These are phyloP conservation scores for Euwallacea similis DNA, from an alignment of 1,140 invertebrate species.

Conservation along the genomic window DNA sequence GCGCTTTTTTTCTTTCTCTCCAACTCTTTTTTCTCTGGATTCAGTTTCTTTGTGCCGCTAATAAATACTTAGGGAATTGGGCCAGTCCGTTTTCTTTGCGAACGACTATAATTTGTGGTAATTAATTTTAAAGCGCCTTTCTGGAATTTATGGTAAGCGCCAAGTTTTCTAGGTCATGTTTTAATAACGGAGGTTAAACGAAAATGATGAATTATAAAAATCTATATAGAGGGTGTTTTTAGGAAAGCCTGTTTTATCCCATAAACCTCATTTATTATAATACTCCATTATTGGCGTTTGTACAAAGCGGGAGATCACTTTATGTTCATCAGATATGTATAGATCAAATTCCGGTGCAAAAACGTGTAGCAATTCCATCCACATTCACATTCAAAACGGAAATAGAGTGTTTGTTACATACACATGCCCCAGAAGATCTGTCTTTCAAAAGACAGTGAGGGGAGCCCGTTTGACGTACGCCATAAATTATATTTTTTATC, in stretches of 20 bases:
- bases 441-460: background rate
- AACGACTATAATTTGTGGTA: background rate
- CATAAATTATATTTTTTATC: conserved; percentile 8
- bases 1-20: conserved; percentile 4
- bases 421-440: background rate
- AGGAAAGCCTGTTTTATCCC: no score
- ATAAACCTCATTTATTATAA: no score
- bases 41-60: conserved; percentile 15
- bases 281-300: no score
- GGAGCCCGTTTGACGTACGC: background rate
- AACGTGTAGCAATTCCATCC: no score
- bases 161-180: no score
- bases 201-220: no score
- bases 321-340: no score
- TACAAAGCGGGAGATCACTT: no score
- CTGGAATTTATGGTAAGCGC: background rate
- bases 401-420: background rate
- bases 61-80: conserved; percentile 20
- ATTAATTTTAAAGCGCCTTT: background rate
- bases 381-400: background rate
- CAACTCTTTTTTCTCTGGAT: conserved; percentile 5
- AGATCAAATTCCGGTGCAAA: no score
- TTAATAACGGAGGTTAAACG: no score
- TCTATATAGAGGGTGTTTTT: no score
- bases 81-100: conserved; percentile 3